Evolutionary conservation across 2,888 invertebrate species (phyloP).

Genomic region (Chrysolina haemoptera): DNA sequence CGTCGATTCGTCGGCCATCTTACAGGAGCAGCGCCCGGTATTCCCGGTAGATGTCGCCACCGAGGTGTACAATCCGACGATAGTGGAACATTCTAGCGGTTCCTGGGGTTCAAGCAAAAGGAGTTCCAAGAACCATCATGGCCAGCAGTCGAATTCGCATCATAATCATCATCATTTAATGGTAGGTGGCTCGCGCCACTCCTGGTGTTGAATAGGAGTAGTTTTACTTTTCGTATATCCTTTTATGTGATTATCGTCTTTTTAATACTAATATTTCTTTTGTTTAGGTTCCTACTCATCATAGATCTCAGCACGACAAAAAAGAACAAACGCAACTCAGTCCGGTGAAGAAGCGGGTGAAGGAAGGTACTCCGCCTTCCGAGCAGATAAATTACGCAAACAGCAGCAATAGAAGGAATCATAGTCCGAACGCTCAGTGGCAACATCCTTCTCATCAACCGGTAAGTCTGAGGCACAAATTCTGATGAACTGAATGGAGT

Average conservation of each 20-base stretch:
- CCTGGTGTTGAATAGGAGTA: no score
- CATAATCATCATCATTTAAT: slow-evolving; percentile 68
- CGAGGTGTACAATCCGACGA: slow-evolving; percentile 74
- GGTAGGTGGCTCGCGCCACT: slow-evolving; percentile 55
- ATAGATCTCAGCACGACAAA: slow-evolving; percentile 76
- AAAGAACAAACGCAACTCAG: slow-evolving; percentile 92
- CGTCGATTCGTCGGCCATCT: slow-evolving; percentile 82
- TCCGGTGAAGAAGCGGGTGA: slow-evolving; percentile 97
- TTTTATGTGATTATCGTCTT: background rate
- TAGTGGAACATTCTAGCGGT: slow-evolving; percentile 71
- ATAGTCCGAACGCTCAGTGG: slow-evolving; percentile 68
- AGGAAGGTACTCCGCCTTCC: slow-evolving; percentile 93
- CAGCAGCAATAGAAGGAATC: slow-evolving; percentile 61
- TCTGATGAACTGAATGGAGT: background rate
- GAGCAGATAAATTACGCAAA: slow-evolving; percentile 63
- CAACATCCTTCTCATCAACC: slow-evolving; percentile 67
- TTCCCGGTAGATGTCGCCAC: slow-evolving; percentile 74
- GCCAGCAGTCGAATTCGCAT: slow-evolving; percentile 73
- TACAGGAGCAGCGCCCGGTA: slow-evolving; percentile 76
- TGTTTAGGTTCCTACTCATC: slow-evolving; percentile 64
- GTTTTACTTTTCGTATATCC: no score
- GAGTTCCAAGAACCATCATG: slow-evolving; percentile 75
- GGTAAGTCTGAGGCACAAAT: slow-evolving; percentile 48
- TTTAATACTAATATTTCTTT: slow-evolving; percentile 41
- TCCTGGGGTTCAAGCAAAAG: slow-evolving; percentile 69